These are phyloP conservation scores for Pomacea canaliculata DNA, from an alignment of 2,888 invertebrate species.

Conservation along the genomic window DNA sequence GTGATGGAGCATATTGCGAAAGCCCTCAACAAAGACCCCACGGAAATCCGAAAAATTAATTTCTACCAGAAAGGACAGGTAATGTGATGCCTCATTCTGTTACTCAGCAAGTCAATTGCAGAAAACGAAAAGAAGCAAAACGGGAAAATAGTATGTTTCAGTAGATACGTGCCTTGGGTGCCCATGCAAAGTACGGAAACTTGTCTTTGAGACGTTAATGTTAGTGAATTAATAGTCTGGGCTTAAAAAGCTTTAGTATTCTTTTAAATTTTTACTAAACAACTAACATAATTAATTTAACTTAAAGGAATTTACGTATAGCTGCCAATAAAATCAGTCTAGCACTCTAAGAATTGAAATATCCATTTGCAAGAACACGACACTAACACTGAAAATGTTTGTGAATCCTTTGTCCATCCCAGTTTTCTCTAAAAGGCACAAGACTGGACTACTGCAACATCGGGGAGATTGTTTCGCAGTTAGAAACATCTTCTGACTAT, in stretches of 20 bases:
- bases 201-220: slow-evolving; percentile 23
- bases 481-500: slow-evolving; percentile 55
- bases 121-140: background rate
- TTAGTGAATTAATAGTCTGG: too few relatives aligned
- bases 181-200: slow-evolving; percentile 23
- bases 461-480: slow-evolving; percentile 52
- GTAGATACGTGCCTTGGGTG: slow-evolving; percentile 1
- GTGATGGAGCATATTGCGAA: slow-evolving; percentile 68
- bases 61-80: slow-evolving; percentile 45
- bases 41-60: slow-evolving; percentile 53
- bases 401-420: too few relatives aligned
- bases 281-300: too few relatives aligned
- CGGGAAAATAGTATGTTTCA: background rate
- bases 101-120: slow-evolving; percentile 51
- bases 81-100: background rate
- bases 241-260: too few relatives aligned
- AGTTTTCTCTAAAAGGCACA: slow-evolving; percentile 24
- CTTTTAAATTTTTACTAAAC: too few relatives aligned
- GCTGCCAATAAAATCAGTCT: too few relatives aligned
- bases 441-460: slow-evolving; percentile 37
- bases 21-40: slow-evolving; percentile 58
- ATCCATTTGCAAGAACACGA: too few relatives aligned
- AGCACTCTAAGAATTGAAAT: too few relatives aligned
- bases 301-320: too few relatives aligned
- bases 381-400: background rate